phyloP scores from a whole-genome alignment of 2,888 invertebrate species.

The Cenopis cana region DNA sequence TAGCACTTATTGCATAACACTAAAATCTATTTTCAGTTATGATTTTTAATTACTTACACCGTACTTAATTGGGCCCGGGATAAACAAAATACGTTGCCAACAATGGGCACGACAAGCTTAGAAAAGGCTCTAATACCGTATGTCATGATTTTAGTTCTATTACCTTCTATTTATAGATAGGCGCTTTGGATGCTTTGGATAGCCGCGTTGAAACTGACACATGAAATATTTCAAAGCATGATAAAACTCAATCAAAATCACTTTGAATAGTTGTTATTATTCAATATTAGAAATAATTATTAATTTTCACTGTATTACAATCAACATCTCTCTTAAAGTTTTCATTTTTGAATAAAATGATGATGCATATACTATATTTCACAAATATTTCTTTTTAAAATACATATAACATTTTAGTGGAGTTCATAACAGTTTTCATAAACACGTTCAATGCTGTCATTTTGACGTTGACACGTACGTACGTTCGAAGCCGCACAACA shows the following conservation, averaged over 20 bases:
- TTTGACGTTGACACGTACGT: neutral
- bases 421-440: constrained; percentile 1
- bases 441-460: constrained; percentile 15
- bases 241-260: no score
- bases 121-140: constrained; percentile 67
- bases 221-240: constrained; percentile 4
- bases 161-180: constrained; percentile 19
- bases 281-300: no score
- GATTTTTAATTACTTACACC: constrained; percentile 63
- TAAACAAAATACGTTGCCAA: constrained; percentile 69
- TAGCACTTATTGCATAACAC: constrained; percentile 26
- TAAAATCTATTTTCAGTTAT: neutral
- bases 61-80: constrained; percentile 70
- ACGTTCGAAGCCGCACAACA: constrained; percentile 17
- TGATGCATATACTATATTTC: no score
- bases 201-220: constrained; percentile 23
- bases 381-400: no score
- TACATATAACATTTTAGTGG: neutral
- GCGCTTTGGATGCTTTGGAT: no score
- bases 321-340: no score
- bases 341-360: no score
- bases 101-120: constrained; percentile 67
- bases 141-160: constrained; percentile 64
- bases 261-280: no score
- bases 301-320: no score